Percentiles rank a stretch among this genome's conserved stretches.
Conservation (phyloP, 2,888 invertebrate genomes). For the Anorthoa munda region DNA sequence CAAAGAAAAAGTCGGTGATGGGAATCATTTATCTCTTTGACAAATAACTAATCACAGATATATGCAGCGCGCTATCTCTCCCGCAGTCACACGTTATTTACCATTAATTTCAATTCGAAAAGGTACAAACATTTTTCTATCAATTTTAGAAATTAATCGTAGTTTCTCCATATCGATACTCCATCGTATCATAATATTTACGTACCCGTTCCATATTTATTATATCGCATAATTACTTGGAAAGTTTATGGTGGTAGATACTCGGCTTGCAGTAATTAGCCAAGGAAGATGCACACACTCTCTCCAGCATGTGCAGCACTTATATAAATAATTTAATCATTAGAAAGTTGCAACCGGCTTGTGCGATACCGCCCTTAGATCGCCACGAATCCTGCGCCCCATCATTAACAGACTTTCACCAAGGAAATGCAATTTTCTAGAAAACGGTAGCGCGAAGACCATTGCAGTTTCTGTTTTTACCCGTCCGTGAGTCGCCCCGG, state of each 20-base stretch:
- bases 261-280: slow-evolving; percentile 71
- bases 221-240: slow-evolving; percentile 58
- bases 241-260: slow-evolving; percentile 69
- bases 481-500: slow-evolving; percentile 82
- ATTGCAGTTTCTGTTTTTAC: slow-evolving; percentile 87
- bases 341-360: slow-evolving; percentile 77
- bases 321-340: slow-evolving; percentile 76
- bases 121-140: slow-evolving; percentile 34
- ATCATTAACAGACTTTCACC: slow-evolving; percentile 88
- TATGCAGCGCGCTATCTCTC: slow-evolving; percentile 42
- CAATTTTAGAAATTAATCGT: slow-evolving; percentile 48
- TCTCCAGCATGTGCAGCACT: slow-evolving; percentile 68
- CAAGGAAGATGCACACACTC: slow-evolving; percentile 73
- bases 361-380: slow-evolving; percentile 84
- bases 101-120: slow-evolving; percentile 47
- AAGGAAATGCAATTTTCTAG: slow-evolving; percentile 90
- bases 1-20: slow-evolving; percentile 34
- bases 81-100: slow-evolving; percentile 44
- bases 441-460: slow-evolving; percentile 89
- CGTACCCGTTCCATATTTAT: slow-evolving; percentile 51
- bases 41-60: slow-evolving; percentile 60
- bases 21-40: slow-evolving; percentile 59
- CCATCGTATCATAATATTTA: slow-evolving; percentile 31
- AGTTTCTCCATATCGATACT: slow-evolving; percentile 37
- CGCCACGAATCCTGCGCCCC: slow-evolving; percentile 83